phyloP scores from a whole-genome alignment of 2,113 vertebrate genomes.

The Cnemophilus loriae region DNA sequence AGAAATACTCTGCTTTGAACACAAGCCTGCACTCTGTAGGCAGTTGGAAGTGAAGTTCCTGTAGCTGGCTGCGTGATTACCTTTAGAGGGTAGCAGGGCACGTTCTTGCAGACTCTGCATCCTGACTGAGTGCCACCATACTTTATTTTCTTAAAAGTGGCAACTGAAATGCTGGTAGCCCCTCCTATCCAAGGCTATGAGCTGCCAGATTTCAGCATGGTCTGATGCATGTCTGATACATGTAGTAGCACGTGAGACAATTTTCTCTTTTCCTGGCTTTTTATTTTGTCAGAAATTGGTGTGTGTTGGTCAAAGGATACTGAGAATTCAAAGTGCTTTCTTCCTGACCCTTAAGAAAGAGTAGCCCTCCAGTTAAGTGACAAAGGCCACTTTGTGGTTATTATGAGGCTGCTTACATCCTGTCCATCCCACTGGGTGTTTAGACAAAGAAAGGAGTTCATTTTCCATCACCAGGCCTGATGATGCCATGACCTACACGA shows the following conservation, averaged over 20 bases:
- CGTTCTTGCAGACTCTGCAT: background rate
- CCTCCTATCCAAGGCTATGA: background rate
- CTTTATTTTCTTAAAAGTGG: background rate
- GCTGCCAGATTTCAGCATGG: background rate
- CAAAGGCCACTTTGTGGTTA: background rate
- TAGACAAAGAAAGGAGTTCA: background rate
- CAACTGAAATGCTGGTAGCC: background rate
- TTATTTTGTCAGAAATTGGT: background rate
- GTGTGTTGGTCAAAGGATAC: background rate
- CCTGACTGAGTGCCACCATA: background rate
- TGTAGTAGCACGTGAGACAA: background rate
- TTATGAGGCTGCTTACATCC: background rate
- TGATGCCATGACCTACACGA: background rate
- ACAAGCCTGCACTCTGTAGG: background rate
- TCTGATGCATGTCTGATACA: background rate
- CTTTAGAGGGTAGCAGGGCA: constrained; percentile 3
- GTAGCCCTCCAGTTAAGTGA: background rate
- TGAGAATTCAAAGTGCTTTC: background rate
- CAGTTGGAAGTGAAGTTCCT: background rate
- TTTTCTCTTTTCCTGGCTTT: background rate
- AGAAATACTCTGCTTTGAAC: constrained; percentile 52
- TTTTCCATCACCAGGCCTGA: background rate
- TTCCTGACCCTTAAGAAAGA: background rate
- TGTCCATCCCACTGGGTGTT: background rate
- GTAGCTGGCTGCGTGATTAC: background rate